phyloP scores from a whole-genome alignment of 2,797 vertebrate species.

The Cyprinodon diabolis region DNA sequence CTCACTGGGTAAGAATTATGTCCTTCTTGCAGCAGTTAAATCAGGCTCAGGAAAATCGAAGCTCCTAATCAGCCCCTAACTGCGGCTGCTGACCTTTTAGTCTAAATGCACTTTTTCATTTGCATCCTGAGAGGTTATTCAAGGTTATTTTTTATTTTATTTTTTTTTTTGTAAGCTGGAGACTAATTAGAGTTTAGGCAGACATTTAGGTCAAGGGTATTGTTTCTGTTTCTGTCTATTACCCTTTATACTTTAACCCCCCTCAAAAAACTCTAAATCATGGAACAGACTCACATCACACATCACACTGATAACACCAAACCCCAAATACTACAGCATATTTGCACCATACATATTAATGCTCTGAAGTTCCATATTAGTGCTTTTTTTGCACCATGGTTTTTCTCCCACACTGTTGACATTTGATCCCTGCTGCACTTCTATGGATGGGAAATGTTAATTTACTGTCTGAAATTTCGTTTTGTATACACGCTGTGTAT shows the following conservation, averaged over 20 bases:
- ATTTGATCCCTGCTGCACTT: too few species aligned
- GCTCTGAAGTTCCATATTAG: too few species aligned
- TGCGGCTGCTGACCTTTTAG: neutral
- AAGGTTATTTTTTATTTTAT: neutral
- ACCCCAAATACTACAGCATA: too few species aligned
- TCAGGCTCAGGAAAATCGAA: neutral
- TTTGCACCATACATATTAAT: too few species aligned
- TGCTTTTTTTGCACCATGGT: too few species aligned
- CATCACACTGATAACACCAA: too few species aligned
- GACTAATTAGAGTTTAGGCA: neutral
- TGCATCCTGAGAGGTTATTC: neutral
- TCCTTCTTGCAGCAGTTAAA: constrained; percentile 1
- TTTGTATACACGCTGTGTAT: too few species aligned
- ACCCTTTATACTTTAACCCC: neutral
- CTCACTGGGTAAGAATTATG: neutral
- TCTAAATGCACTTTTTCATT: neutral
- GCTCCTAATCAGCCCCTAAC: neutral
- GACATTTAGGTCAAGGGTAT: neutral
- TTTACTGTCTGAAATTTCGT: too few species aligned
- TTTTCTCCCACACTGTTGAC: too few species aligned
- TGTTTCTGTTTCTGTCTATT: neutral
- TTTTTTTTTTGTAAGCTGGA: neutral
- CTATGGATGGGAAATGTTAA: too few species aligned
- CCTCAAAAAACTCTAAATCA: too few species aligned
- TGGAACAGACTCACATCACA: too few species aligned